Base-by-base conservation (phyloP, 2,797 vertebrate genomes). In the Halcyon smyrnensis region DNA sequence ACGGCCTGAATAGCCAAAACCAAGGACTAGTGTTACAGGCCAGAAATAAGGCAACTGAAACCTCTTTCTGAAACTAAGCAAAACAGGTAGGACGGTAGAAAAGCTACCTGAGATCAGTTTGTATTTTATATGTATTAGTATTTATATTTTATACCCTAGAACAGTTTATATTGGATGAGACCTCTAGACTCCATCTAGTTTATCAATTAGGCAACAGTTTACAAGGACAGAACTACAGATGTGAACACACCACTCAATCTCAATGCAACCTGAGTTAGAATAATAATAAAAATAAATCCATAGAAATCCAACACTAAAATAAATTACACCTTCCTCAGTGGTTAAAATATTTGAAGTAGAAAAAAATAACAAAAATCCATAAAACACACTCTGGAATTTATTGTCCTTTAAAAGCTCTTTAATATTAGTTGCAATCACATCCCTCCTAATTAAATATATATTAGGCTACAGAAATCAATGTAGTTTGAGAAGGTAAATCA, bases 381-480 rank as follows among this genome's bases (percentile, higher is more conserved):
- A 94, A 88, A 86, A 79, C 23, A 34, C 34, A 41, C 56, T 64
- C 48, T 78, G 53, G 50, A 94, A 95, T 95, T 96, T 95, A 96
- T 74, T 92, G 71, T 87, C 71, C 57, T 92, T 95, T 95, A 89
- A 90, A 94, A 95, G 89, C 82, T 63, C 68, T 91, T 77, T 77
- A 92, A 57, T 85, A 93, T 75, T 85, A 83, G 54, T 54, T 87
- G 88, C 86, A 89, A 92, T 95, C 86, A 84, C 84, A 87, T 94
- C 82, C 84, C 73, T 87, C 65, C 81, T 92, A 96, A 97, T 96
- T 96, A 95, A 97, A 95, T 94, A 96, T 94, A 95, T 90, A 96
- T 95, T 87, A 94, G 57, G 57, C 91, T 93, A 80, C 6, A 21
- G 68, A 94, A 96, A 96, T 95, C 96, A 95, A 95, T 95, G 78